Conservation (phyloP, 2,888 invertebrate genomes). For the Morpho deidamia region DNA sequence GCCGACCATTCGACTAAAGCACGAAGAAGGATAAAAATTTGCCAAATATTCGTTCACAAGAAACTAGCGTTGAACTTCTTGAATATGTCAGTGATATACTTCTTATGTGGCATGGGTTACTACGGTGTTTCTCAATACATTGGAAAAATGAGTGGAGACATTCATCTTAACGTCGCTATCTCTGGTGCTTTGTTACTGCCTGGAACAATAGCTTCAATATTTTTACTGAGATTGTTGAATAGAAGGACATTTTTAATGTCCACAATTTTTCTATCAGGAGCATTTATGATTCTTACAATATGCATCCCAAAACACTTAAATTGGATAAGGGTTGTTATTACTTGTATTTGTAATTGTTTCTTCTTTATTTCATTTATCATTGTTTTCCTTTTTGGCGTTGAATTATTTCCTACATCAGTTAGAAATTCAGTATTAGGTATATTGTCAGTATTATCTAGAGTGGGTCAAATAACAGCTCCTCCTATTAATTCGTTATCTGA, state of each 20-base stretch:
- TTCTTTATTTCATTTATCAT: conserved; percentile 89
- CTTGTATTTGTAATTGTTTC: conserved; percentile 85
- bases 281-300: conserved; percentile 46
- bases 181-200: conserved; percentile 82
- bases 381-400: conserved; percentile 89
- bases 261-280: conserved; percentile 63
- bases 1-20: conserved; percentile 19
- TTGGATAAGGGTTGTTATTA: conserved; percentile 77
- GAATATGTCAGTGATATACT: conserved; percentile 84
- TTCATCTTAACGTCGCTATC: conserved; percentile 87
- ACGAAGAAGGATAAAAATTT: conserved; percentile 39
- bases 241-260: conserved; percentile 79
- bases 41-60: conserved; percentile 51
- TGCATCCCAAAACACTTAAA: conserved; percentile 35
- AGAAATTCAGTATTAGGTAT: conserved; percentile 90
- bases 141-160: conserved; percentile 84
- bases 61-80: conserved; percentile 80
- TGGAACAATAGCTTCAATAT: conserved; percentile 77
- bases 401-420: conserved; percentile 91
- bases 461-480: conserved; percentile 89
- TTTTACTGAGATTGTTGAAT: conserved; percentile 78
- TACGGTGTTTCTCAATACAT: conserved; percentile 90
- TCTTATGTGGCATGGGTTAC: conserved; percentile 89
- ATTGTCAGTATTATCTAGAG: conserved; percentile 86
- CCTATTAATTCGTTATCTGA: conserved; percentile 80